Conservation (phyloP, 2,797 vertebrate genomes). For the Decapterus maruadsi region DNA sequence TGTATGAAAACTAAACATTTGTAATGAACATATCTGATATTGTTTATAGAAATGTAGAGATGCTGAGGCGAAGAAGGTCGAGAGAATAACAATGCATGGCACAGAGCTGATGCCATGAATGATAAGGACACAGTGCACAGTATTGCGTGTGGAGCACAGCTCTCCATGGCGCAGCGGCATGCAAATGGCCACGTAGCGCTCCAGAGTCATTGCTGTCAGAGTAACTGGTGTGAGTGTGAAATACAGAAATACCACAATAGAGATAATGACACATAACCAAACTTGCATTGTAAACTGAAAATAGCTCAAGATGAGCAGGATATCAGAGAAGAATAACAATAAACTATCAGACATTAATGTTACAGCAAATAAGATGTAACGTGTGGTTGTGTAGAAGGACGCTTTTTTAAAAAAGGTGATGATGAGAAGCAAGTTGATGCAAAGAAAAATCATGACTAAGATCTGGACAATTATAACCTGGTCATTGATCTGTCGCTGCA, state of each 20-base stretch:
- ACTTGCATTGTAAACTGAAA: not conserved
- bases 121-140: constrained; percentile 48
- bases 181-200: constrained; percentile 80
- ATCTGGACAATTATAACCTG: constrained; percentile 55
- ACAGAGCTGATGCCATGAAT: constrained; percentile 63
- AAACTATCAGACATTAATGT: constrained; percentile 67
- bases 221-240: constrained; percentile 64
- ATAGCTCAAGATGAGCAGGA: constrained; percentile 49
- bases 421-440: constrained; percentile 72
- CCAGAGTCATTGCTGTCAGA: constrained; percentile 76
- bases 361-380: constrained; percentile 77
- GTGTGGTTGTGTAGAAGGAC: constrained; percentile 62
- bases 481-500: too few relatives aligned
- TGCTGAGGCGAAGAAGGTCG: constrained; percentile 31
- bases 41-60: not conserved
- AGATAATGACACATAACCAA: constrained; percentile 9
- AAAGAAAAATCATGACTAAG: constrained; percentile 66
- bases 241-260: not conserved
- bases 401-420: constrained; percentile 69
- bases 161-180: constrained; percentile 73
- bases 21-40: constrained; percentile 10
- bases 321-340: constrained; percentile 55
- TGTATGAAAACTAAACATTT: constrained; percentile 26
- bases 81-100: constrained; percentile 25
- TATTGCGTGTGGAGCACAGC: constrained; percentile 49